phyloP scores from a whole-genome alignment of 2,113 vertebrate genomes.

The Pipra filicauda region DNA sequence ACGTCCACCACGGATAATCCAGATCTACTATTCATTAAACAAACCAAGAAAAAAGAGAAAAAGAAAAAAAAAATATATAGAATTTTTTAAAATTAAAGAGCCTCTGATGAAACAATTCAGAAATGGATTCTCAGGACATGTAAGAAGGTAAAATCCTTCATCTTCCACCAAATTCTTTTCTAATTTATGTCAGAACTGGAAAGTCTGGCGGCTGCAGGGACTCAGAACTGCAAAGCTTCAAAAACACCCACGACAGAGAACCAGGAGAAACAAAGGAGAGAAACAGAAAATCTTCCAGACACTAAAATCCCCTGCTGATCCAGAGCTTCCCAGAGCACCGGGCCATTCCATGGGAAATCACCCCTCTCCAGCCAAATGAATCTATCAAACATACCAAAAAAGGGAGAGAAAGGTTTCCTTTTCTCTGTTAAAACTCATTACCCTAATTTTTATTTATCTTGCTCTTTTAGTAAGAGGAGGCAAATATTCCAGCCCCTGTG shows the following conservation, averaged over 20 bases:
- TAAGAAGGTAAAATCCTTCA: background rate
- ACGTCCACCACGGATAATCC: fast-evolving
- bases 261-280: background rate
- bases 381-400: background rate
- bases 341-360: background rate
- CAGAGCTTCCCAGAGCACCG: background rate
- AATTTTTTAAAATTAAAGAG: background rate
- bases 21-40: background rate
- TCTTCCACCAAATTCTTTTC: background rate
- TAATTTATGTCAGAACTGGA: background rate
- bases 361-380: background rate
- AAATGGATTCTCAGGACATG: no score
- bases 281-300: no score
- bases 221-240: background rate
- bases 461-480: background rate
- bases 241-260: background rate
- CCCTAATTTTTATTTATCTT: background rate
- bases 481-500: background rate
- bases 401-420: background rate
- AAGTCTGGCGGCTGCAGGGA: background rate
- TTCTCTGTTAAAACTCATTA: background rate
- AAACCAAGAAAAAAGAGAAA: background rate
- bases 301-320: background rate
- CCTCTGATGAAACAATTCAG: background rate
- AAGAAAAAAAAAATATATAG: background rate